phyloP scores from a whole-genome alignment of 2,113 vertebrate species.

The Struthio camelus region DNA sequence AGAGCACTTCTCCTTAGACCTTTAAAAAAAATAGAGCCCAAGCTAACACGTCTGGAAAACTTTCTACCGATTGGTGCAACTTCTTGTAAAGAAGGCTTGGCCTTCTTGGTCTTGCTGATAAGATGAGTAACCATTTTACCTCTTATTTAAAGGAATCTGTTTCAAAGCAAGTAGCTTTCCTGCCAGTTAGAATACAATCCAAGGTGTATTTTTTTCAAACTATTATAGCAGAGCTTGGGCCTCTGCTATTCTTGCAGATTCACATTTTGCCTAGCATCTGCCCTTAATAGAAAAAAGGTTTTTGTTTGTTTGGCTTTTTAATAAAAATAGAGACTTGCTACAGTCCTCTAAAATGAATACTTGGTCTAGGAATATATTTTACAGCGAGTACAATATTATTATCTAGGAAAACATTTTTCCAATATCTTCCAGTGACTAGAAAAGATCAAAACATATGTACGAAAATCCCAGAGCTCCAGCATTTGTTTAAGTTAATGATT shows the following conservation, averaged over 20 bases:
- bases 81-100: neutral
- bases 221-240: neutral
- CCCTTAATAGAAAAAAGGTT: neutral
- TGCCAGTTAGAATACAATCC: neutral
- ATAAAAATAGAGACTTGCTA: neutral
- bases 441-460: neutral
- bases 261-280: neutral
- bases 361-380: neutral
- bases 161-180: neutral
- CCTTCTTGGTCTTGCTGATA: neutral
- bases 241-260: neutral
- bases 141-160: neutral
- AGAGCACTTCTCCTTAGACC: neutral
- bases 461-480: neutral
- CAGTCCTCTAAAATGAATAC: neutral
- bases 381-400: neutral
- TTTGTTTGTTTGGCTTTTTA: neutral
- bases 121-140: neutral
- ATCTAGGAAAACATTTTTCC: slow-evolving; percentile 11
- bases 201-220: neutral
- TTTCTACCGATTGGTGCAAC: neutral
- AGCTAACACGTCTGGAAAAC: neutral
- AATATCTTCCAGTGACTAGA: neutral
- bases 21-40: neutral
- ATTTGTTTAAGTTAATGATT: neutral